These are phyloP conservation scores for Bombus difficillimus DNA, from an alignment of 1,140 invertebrate genomes.

Conservation along the genomic window DNA sequence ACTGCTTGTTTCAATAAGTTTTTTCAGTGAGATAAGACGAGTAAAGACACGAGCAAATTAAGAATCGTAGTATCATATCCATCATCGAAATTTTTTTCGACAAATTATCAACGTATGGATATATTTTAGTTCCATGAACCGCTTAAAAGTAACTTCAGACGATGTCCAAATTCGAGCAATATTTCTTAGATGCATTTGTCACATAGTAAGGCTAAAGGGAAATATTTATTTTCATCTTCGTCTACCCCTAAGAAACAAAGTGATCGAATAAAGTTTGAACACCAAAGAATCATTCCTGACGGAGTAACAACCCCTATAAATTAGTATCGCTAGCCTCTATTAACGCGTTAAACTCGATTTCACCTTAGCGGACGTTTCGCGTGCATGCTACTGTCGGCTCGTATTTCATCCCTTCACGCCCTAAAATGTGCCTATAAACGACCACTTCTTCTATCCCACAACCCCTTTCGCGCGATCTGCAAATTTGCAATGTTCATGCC, in stretches of 20 bases:
- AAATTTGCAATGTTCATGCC: constrained; percentile 58
- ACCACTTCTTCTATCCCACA: constrained; percentile 7
- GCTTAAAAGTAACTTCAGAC: too few species aligned
- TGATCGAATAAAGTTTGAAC: too few species aligned
- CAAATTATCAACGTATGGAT: too few species aligned
- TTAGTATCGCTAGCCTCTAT: constrained; percentile 46
- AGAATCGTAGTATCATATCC: too few species aligned
- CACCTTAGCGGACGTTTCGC: constrained; percentile 19
- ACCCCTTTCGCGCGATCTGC: background rate
- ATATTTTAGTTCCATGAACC: too few species aligned
- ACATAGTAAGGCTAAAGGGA: too few species aligned
- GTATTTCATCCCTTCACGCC: constrained; percentile 52
- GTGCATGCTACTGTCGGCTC: constrained; percentile 15
- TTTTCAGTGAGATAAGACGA: too few species aligned
- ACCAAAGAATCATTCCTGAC: constrained; percentile 9
- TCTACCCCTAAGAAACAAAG: background rate
- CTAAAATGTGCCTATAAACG: constrained; percentile 14
- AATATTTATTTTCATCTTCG: background rate
- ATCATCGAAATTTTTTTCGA: accelerated
- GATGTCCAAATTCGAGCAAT: too few species aligned
- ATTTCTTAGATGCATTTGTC: too few species aligned
- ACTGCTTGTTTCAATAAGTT: too few species aligned
- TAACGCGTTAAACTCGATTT: constrained; percentile 64
- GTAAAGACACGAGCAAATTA: too few species aligned
- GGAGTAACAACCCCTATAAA: constrained; percentile 24